These are phyloP conservation scores for Palythoa grandis DNA, from an alignment of 92 coral and sea anemone species.

Conservation along the genomic window DNA sequence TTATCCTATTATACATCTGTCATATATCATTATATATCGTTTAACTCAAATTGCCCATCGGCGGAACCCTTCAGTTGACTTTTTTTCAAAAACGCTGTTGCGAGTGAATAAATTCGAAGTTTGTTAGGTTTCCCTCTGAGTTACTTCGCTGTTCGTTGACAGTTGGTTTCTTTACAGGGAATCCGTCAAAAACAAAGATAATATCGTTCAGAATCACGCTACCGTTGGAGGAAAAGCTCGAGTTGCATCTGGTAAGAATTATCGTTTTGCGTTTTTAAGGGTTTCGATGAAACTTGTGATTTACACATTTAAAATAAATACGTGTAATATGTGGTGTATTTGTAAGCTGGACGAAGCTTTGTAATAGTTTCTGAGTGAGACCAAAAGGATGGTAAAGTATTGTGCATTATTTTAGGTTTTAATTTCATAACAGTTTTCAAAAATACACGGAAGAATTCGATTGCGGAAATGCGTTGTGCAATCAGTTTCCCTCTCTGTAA, in stretches of 20 bases:
- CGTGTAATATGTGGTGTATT: no score
- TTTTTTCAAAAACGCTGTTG: background rate
- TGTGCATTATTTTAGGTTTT: no score
- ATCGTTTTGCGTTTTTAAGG: background rate
- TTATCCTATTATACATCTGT: background rate
- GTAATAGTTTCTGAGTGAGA: no score
- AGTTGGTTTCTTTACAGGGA: constrained; percentile 1
- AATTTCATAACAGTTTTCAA: no score
- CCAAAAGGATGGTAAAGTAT: no score
- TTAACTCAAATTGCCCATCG: background rate
- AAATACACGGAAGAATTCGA: no score
- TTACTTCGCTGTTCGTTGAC: background rate
- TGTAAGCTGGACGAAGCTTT: no score
- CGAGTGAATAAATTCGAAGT: background rate
- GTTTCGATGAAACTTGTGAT: background rate
- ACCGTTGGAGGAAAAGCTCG: background rate
- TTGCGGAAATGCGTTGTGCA: no score
- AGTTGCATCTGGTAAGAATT: background rate
- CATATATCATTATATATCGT: background rate
- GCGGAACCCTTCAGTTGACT: background rate
- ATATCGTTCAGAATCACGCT: background rate
- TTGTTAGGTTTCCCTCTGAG: background rate
- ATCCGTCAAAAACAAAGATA: constrained; percentile 5
- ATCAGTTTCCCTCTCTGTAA: no score
- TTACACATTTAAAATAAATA: no score